Evolutionary conservation across 2,888 invertebrate species (phyloP), one percentile per base, ranked within the genome.

Genomic region (Hyles lineata): DNA sequence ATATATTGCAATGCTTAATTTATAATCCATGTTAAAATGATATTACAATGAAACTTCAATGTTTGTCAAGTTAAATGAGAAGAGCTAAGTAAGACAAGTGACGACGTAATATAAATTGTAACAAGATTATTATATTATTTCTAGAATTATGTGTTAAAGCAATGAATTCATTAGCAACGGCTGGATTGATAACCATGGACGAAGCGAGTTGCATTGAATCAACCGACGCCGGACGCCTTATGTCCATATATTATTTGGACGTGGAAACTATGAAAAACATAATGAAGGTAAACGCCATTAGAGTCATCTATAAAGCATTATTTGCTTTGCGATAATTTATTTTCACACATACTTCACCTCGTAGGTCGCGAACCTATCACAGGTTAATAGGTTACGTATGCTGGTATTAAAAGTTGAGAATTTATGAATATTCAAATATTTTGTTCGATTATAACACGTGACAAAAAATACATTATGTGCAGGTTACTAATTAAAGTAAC

Each of bases 191-290:
- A 35, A 93, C 92, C 0, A 96, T 96, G 94, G 95, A 95, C 74
- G 92, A 93, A 87, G 95, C 90, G 0, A 85, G 92, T 75, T 95
- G 95, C 79, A 95, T 97, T 72, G 86, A 89, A 72, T 95, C 97
- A 0, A 97, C 96, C 0, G 91, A 92, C 67, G 95, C 95, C 0
- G 97, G 97, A 0, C 90, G 93, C 43, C 92, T 97, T 58, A 97
- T 97, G 97, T 97, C 97, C 6, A 92, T 96, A 74, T 97, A 96
- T 87, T 96, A 96, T 83, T 85, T 96, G 70, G 96, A 96, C 73
- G 96, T 97, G 85, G 96, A 96, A 80, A 97, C 97, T 3, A 97
- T 98, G 96, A 96, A 96, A 85, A 88, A 95, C 63, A 96, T 97
- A 80, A 95, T 95, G 86, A 94, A 96, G 94, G 96, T 96, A 59